These are phyloP conservation scores for Druceiella hillmani DNA, from an alignment of 2,888 invertebrate genomes.

Conservation along the genomic window DNA sequence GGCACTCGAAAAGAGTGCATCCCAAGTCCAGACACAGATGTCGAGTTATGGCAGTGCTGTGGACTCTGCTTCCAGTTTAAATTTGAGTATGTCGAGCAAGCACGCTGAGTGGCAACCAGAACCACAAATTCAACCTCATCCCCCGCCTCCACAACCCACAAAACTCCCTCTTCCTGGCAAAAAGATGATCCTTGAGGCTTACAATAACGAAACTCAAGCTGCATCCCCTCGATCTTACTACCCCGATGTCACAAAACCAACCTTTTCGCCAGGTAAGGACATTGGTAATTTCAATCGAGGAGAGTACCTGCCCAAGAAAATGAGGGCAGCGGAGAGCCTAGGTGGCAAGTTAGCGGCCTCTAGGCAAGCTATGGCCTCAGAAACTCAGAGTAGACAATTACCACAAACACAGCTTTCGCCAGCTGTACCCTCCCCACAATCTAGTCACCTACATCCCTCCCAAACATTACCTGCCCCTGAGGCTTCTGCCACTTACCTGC, in stretches of 20 bases:
- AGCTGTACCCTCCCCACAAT: not conserved
- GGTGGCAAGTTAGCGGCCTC: constrained; percentile 41
- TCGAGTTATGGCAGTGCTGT: constrained; percentile 24
- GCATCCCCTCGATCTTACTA: constrained; percentile 30
- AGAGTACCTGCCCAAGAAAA: constrained; percentile 49
- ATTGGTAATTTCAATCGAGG: constrained; percentile 33
- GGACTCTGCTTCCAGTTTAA: constrained; percentile 22
- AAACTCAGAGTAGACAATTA: too few species aligned
- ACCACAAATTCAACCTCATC: constrained; percentile 40
- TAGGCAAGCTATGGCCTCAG: constrained; percentile 29
- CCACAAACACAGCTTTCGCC: too few species aligned
- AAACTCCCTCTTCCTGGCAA: constrained; percentile 41
- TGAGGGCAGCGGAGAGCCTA: constrained; percentile 48
- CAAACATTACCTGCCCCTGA: too few species aligned
- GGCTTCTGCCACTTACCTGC: too few species aligned
- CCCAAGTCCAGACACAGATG: constrained; percentile 1
- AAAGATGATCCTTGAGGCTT: constrained; percentile 47
- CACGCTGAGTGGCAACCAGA: constrained; percentile 40
- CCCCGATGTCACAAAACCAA: constrained; percentile 17
- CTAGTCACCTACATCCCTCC: too few species aligned
- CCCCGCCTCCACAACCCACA: constrained; percentile 30
- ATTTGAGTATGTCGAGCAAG: constrained; percentile 40
- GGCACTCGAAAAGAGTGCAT: constrained; percentile 1
- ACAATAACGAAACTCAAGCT: constrained; percentile 42
- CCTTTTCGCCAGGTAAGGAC: constrained; percentile 21